Evolutionary conservation across 2,888 invertebrate genomes (phyloP), one percentile per base, ranked within the genome.

Genomic region (Suillia variegata): DNA sequence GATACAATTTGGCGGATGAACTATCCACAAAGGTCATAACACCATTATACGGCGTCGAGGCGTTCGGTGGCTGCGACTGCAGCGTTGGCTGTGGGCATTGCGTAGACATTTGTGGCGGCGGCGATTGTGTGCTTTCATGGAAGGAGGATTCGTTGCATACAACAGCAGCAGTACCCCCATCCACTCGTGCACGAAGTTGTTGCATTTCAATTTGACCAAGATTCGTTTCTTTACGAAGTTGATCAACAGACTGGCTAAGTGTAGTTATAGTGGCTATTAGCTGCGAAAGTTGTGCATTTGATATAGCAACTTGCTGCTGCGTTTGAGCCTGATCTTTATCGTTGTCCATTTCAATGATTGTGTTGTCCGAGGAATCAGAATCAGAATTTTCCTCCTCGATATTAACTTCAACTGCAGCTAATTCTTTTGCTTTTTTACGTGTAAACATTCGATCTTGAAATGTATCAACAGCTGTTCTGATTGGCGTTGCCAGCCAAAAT

Each of bases 301-400:
- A 8, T 38, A 38, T n/a, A 4, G n/a, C 38, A 13, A n/a, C 8
- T 38, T 38, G 38, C n/a, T 8, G 38, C 38, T 38, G 38, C 8
- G 38, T 38, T 38, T 38, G 8, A 13, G 4, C 38, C 38, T 38
- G 38, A 13, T 4, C 38, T 38, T n/a, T n/a, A 4, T 38, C 15
- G 38, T 6, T n/a, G n/a, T 13, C n/a, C 38, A 38, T 38, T 38
- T 38, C 13, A 5, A 38, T n/a, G 4, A 38, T 4, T 38, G 38
- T 38, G 38, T 38, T 38, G 38, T 38, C 38, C 38, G n/a, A 38
- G 38, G n/a, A n/a, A n/a, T n/a, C n/a, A n/a, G 38, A 38, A 38
- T 38, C 45, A 4, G 18, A 45, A 45, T 4, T 20, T 45, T 45
- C 45, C 13, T 45, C 45, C 45, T 45, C 45, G 45, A 18, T 18